Evolutionary conservation across 2,797 vertebrate species (phyloP).

Genomic region (Paratrypauchen microcephalus): DNA sequence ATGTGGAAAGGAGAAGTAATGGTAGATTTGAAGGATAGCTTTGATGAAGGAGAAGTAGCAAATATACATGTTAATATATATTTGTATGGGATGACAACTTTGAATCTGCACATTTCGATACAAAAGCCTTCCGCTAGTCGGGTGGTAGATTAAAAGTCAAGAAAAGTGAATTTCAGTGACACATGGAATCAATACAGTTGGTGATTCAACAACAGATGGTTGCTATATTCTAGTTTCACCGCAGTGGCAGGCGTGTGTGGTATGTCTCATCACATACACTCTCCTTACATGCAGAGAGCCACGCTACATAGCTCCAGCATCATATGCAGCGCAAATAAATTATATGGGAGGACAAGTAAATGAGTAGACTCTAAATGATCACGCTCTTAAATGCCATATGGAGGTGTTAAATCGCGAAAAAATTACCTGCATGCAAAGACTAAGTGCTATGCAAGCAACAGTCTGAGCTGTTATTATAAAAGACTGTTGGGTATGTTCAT

Average conservation of each 20-base stretch:
- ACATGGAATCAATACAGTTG: slow-evolving; percentile 48
- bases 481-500: not conserved
- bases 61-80: not conserved
- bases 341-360: slow-evolving; percentile 6
- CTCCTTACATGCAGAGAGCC: slow-evolving; percentile 12
- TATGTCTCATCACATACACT: slow-evolving; percentile 6
- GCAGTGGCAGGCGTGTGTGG: slow-evolving; percentile 8
- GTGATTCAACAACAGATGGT: slow-evolving; percentile 54
- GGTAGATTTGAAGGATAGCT: slow-evolving; percentile 47
- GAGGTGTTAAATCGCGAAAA: slow-evolving; percentile 7
- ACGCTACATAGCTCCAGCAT: not conserved
- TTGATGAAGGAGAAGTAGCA: slow-evolving; percentile 51
- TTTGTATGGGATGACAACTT: not conserved
- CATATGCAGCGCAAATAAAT: slow-evolving; percentile 13
- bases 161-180: slow-evolving; percentile 17
- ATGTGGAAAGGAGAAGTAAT: slow-evolving; percentile 42
- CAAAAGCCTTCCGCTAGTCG: slow-evolving; percentile 14
- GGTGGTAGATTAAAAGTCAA: not conserved
- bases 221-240: slow-evolving; percentile 35
- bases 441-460: slow-evolving; percentile 11
- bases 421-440: not conserved
- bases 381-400: slow-evolving; percentile 11
- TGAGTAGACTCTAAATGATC: slow-evolving; percentile 15
- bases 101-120: not conserved
- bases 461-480: not conserved